Base-by-base conservation (phyloP, 2,797 vertebrate species). In the Xiphophorus birchmanni region DNA sequence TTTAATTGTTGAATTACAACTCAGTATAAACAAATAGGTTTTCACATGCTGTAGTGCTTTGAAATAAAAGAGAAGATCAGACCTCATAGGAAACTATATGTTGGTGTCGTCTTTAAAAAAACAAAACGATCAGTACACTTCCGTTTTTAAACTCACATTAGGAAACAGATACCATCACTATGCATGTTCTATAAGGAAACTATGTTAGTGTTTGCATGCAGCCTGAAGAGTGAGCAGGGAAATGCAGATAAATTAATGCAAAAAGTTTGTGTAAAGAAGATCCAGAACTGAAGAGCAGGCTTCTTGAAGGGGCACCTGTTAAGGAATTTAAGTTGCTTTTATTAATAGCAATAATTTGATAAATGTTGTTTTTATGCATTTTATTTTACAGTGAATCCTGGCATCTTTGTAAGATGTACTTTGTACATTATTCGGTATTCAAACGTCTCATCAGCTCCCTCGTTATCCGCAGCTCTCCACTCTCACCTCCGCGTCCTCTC, bases 401-500 rank as follows among this genome's bases (percentile, higher is more conserved):
- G 45, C 42, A 23, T 69, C 21, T 78, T 65, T 69, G 71, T 52
- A 73, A 67, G 21, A 73, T 74, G 78, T 56, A 74, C 82, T 83
- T 73, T 74, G 71, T 87, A 85, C 71, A 85, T 87, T 80, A 81
- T 87, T 86, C 74, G 84, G 83, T 78, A 71, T 67, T 37, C 44
- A 77, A 77, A 73, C 44, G 52, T 81, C 79, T 88, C 87, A 88
- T 87, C 60, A 18, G 48, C 86, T 84, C 82, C 80, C 50, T 75
- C 78, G 85, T 86, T 82, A 72, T 86, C 80, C 78, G 80, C 80
- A 76, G 82, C 88, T 90, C 90, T 90, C 82, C 79, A 84, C 77
- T 83, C 80, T 89, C 88, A 82, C 88, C 91, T 85, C 83, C 52
- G 67, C 83, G 81, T 84, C 76, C 87, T 87, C 81, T 83, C 86